Percentiles rank a stretch among this genome's conserved stretches.
These are phyloP conservation scores for Netelia virgata DNA, from an alignment of 2,888 invertebrate species.

Conservation along the genomic window DNA sequence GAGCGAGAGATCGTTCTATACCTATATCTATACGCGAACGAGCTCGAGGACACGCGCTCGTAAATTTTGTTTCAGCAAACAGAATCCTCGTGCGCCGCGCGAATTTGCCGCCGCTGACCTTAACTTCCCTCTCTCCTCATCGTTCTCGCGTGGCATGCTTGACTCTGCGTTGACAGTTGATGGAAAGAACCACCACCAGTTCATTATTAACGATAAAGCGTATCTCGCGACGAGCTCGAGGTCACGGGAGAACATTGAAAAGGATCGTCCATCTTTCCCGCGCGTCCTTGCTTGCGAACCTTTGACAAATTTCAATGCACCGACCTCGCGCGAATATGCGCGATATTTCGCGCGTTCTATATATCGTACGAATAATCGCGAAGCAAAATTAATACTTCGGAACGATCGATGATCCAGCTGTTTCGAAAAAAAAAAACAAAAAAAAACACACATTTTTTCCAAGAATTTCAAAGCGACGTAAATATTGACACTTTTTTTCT, in stretches of 20 bases:
- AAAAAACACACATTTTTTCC: no score
- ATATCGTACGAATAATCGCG: no score
- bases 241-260: slow-evolving; percentile 5
- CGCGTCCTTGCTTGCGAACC: not conserved
- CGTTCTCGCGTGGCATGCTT: not conserved
- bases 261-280: not conserved
- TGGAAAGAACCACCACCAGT: slow-evolving; percentile 13
- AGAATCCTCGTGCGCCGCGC: slow-evolving; percentile 7
- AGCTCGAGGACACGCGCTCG: not conserved
- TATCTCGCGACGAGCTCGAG: slow-evolving; percentile 22
- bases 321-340: no score
- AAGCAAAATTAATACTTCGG: no score
- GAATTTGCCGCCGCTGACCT: slow-evolving; percentile 31
- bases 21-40: not conserved
- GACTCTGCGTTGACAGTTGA: not conserved
- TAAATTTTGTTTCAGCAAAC: slow-evolving; percentile 41
- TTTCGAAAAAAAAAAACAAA: no score
- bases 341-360: no score
- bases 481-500: no score
- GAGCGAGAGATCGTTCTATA: not conserved
- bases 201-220: not conserved
- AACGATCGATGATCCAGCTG: no score
- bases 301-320: no score
- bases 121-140: slow-evolving; percentile 10
- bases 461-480: no score